These are phyloP conservation scores for Apamea sordens DNA, from an alignment of 2,888 invertebrate genomes.

Conservation along the genomic window DNA sequence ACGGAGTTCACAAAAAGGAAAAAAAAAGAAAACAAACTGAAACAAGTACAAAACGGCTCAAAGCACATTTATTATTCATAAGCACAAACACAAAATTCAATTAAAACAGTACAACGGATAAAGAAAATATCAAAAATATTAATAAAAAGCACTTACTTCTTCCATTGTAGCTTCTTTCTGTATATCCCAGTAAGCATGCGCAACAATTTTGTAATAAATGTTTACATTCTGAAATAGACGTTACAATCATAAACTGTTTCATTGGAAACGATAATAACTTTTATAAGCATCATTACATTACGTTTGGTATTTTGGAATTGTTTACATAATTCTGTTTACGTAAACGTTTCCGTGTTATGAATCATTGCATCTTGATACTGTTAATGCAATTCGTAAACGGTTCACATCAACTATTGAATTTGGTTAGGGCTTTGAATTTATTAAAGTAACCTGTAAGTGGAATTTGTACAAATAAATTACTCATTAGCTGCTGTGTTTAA, in stretches of 20 bases:
- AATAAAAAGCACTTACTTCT: slow-evolving; percentile 94
- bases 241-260: slow-evolving; percentile 58
- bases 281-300: slow-evolving; percentile 39
- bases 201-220: slow-evolving; percentile 76
- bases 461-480: slow-evolving; percentile 9
- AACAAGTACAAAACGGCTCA: background rate
- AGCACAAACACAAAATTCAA: slow-evolving; percentile 12
- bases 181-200: slow-evolving; percentile 85
- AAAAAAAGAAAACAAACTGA: slow-evolving; percentile 41
- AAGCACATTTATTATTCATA: slow-evolving; percentile 33
- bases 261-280: slow-evolving; percentile 37
- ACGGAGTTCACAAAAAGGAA: background rate
- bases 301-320: slow-evolving; percentile 40
- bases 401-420: slow-evolving; percentile 8
- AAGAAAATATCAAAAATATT: slow-evolving; percentile 14
- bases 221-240: slow-evolving; percentile 68
- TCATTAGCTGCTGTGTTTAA: background rate
- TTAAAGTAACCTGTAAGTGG: background rate
- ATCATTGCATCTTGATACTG: slow-evolving; percentile 29
- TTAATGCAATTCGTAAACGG: background rate
- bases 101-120: slow-evolving; percentile 10
- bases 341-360: slow-evolving; percentile 31
- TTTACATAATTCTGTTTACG: slow-evolving; percentile 47
- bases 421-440: slow-evolving; percentile 28
- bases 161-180: slow-evolving; percentile 98